phyloP scores from a whole-genome alignment of 1,140 invertebrate species.

The Neodiprion fabricii region DNA sequence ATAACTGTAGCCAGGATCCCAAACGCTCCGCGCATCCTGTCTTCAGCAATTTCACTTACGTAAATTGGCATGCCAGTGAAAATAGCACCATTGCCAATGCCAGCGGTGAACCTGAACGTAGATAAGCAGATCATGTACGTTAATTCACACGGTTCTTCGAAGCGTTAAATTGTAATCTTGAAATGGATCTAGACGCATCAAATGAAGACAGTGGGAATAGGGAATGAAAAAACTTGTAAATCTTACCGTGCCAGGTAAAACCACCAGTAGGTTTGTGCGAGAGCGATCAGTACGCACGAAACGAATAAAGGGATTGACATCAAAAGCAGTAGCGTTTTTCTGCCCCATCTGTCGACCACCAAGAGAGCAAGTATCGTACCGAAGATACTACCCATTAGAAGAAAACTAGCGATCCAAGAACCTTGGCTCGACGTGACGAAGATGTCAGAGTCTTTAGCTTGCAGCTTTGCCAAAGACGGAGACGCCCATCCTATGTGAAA shows the following conservation, averaged over 20 bases:
- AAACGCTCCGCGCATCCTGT: slow-evolving; percentile 69
- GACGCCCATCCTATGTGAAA: slow-evolving; percentile 31
- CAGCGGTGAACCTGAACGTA: slow-evolving; percentile 56
- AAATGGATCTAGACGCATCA: no score
- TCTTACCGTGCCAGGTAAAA: neutral
- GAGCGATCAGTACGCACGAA: neutral
- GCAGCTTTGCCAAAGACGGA: slow-evolving; percentile 32
- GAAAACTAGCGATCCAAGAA: slow-evolving; percentile 32
- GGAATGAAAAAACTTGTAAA: no score
- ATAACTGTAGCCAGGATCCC: slow-evolving; percentile 60
- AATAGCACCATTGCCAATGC: slow-evolving; percentile 68
- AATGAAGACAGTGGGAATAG: no score
- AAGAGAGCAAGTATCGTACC: neutral
- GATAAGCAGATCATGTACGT: no score
- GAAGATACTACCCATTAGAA: slow-evolving; percentile 31
- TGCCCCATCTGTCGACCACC: neutral
- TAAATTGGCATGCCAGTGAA: slow-evolving; percentile 69
- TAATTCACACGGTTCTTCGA: no score
- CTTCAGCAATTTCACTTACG: slow-evolving; percentile 67
- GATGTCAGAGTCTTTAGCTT: slow-evolving; percentile 31
- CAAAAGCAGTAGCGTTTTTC: neutral
- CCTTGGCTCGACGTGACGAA: slow-evolving; percentile 24
- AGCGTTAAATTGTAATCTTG: no score
- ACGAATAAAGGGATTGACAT: neutral
- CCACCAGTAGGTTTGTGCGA: neutral